Base-by-base conservation (phyloP, 30 jellyfish, hydroid and myxozoan genomes). In the Hydractinia symbiolongicarpus region DNA sequence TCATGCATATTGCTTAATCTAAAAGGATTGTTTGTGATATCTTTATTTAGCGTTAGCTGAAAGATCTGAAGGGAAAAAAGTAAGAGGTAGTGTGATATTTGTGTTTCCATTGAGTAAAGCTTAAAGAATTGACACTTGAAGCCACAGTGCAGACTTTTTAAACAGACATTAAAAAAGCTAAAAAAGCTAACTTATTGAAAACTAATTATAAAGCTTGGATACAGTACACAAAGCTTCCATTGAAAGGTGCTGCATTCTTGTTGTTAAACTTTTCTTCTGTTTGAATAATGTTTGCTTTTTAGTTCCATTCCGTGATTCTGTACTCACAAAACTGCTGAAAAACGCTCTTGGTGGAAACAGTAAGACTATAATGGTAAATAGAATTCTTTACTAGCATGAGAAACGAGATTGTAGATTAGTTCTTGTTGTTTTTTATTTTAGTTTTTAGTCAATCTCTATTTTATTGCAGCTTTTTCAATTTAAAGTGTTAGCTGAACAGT, bases 321-420 rank as follows among this genome's bases (percentile, higher is more conserved):
- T 88, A 4, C 80, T 88, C 61, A 88, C 96, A 40, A 88, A 82
- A 88, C 81, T 88, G 76, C 71, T 88, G 67, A 83, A 88, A 80
- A 88, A 88, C 73, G 96, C 96, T 72, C 94, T 88, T 55, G 96
- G 96, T 10, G 96, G 96, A 54, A 88, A 88, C 70, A 88, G 96
- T 90, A 83, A 83, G 55, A 88, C 96, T 0, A 75, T 83, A 50
- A 88, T 88, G 96, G 94, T 88, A 67, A 50, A 86, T 51, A 10
- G 44, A 30, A 30, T 30, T 30, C 44, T 0, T 30, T 30, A 30
- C 44, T 30, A 30, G 44, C 44, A 30, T 30, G 44, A 30, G 44
- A 30, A 30, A 30, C 44, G 44, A 30, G 44, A 30, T 30, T 30
- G 44, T 30, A 30, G 2, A 30, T 30, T 30, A 30, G 44, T 30